Evolutionary conservation across 2,888 invertebrate genomes (phyloP).

Genomic region (Leptinotarsa juncta): DNA sequence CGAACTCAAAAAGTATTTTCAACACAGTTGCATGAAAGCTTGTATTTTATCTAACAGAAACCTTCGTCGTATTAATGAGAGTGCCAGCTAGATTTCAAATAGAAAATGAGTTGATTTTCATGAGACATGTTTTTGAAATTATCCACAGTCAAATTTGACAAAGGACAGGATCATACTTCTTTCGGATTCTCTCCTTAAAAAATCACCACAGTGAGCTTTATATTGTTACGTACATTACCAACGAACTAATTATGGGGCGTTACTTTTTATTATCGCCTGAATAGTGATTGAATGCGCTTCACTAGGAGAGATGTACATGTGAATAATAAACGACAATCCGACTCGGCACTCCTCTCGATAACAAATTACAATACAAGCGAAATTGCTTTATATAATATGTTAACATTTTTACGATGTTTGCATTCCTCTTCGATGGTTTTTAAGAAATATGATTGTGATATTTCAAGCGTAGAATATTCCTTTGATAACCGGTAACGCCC

Average conservation of each 20-base stretch:
- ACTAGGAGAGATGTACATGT: constrained; percentile 20
- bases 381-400: constrained; percentile 33
- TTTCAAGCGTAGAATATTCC: constrained; percentile 38
- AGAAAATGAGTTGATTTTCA: too few relatives aligned
- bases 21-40: too few relatives aligned
- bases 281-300: constrained; percentile 6
- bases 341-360: constrained; percentile 38
- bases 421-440: constrained; percentile 34
- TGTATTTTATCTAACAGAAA: too few relatives aligned
- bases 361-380: constrained; percentile 35
- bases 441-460: constrained; percentile 35
- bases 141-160: too few relatives aligned
- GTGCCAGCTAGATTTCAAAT: too few relatives aligned
- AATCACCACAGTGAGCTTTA: background rate
- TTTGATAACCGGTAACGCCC: constrained; percentile 54
- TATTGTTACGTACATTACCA: too few relatives aligned
- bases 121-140: too few relatives aligned
- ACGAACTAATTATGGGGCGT: too few relatives aligned
- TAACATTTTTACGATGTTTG: constrained; percentile 35
- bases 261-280: background rate
- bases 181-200: background rate
- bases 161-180: too few relatives aligned
- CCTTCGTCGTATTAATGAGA: too few relatives aligned
- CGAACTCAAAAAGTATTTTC: too few relatives aligned
- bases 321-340: constrained; percentile 39